Conservation (phyloP, 2,888 invertebrate genomes). For the Anoncus sp. region DNA sequence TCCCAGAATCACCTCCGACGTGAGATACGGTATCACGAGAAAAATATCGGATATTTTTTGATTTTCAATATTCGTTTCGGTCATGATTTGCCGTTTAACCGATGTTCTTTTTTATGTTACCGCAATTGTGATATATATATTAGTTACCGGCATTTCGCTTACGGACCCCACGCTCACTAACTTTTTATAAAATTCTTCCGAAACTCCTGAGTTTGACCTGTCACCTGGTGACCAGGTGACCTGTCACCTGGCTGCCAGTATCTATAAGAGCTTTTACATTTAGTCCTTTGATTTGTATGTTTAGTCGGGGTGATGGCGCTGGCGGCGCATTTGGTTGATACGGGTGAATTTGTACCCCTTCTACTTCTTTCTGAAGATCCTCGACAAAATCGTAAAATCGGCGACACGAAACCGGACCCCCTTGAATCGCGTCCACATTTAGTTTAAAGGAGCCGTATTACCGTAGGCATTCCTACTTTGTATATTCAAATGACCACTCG, state of each 20-base stretch:
- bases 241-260: conserved; percentile 39
- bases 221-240: too few species aligned
- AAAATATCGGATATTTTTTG: conserved; percentile 50
- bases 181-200: conserved; percentile 33
- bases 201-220: too few species aligned
- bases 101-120: conserved; percentile 21
- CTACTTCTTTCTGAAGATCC: conserved; percentile 29
- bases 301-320: not conserved
- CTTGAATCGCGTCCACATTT: conserved; percentile 15
- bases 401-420: conserved; percentile 27
- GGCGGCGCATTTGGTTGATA: not conserved
- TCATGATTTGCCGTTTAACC: conserved; percentile 21
- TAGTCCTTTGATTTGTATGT: not conserved
- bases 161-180: not conserved
- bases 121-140: conserved; percentile 15
- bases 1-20: conserved; percentile 57
- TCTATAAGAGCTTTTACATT: conserved; percentile 10
- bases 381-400: conserved; percentile 37
- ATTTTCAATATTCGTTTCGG: not conserved
- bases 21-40: conserved; percentile 52
- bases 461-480: too few species aligned
- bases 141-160: conserved; percentile 22
- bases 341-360: not conserved
- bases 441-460: conserved; percentile 17
- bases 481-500: too few species aligned